Evolutionary conservation across 2,888 invertebrate species (phyloP).

Genomic region (Keiferia lycopersicella): DNA sequence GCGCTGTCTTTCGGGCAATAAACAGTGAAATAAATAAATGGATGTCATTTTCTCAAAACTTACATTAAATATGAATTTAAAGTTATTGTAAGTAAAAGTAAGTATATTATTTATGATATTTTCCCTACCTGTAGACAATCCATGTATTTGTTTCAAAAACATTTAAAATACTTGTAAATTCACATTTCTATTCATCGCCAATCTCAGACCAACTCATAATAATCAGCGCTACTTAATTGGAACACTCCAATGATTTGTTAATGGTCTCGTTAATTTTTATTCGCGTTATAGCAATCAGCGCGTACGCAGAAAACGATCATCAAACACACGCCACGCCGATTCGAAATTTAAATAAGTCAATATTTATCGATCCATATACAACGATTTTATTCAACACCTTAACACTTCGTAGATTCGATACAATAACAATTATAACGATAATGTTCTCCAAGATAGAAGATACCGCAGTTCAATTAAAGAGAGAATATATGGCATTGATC

Average conservation of each 20-base stretch:
- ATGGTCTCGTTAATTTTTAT: conserved; percentile 67
- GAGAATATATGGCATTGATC: conserved; percentile 43
- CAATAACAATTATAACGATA: conserved; percentile 32
- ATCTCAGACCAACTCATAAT: conserved; percentile 59
- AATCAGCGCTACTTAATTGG: conserved; percentile 67
- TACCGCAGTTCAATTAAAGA: conserved; percentile 37
- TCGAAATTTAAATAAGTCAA: conserved; percentile 35
- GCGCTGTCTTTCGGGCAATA: no score
- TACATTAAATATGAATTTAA: no score
- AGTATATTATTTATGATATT: no score
- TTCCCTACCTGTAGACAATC: no score
- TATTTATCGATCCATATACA: conserved; percentile 39
- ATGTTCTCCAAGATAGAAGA: conserved; percentile 25
- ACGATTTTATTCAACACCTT: conserved; percentile 28
- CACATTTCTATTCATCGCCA: conserved; percentile 27
- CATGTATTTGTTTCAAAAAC: no score
- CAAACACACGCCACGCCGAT: conserved; percentile 29
- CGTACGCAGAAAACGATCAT: conserved; percentile 47
- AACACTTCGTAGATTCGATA: conserved; percentile 28
- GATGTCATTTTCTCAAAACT: no score
- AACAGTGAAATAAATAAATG: no score
- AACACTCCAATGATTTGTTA: conserved; percentile 71
- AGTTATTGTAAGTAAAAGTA: no score
- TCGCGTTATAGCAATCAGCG: conserved; percentile 38
- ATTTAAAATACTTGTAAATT: neutral